phyloP scores from a whole-genome alignment of 2,797 vertebrate species.

The Melanotaenia nigrans region DNA sequence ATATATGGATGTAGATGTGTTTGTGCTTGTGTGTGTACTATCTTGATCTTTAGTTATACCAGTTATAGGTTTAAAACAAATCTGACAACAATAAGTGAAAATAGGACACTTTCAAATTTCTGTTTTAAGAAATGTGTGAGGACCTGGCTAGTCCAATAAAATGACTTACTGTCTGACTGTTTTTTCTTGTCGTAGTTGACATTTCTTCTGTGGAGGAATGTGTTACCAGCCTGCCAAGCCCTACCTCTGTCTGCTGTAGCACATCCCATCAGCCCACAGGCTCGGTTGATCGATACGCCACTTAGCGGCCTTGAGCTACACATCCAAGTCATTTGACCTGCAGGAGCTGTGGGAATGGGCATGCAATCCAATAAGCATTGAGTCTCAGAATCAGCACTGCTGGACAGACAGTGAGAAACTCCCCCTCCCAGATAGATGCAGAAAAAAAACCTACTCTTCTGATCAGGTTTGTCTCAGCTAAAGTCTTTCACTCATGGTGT shows the following conservation, averaged over 20 bases:
- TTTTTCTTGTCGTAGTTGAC: constrained; percentile 12
- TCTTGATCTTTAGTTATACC: constrained; percentile 27
- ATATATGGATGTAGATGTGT: not conserved
- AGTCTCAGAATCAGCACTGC: constrained; percentile 51
- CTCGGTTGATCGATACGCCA: constrained; percentile 69
- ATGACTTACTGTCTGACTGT: constrained; percentile 5
- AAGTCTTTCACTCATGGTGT: not conserved
- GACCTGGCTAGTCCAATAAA: constrained; percentile 9
- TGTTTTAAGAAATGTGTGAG: too few species aligned
- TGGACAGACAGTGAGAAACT: constrained; percentile 46
- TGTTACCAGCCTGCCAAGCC: constrained; percentile 25
- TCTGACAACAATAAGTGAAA: not conserved
- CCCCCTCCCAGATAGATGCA: constrained; percentile 16
- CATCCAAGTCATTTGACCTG: constrained; percentile 73
- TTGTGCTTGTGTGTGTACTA: not conserved
- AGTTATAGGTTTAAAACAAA: not conserved
- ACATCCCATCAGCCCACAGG: constrained; percentile 57
- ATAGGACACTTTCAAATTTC: too few species aligned
- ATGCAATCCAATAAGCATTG: constrained; percentile 74
- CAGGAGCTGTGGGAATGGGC: constrained; percentile 63
- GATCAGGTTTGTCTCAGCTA: constrained; percentile 10
- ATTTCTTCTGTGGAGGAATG: constrained; percentile 56
- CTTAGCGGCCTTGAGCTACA: constrained; percentile 67
- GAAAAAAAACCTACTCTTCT: constrained; percentile 11
- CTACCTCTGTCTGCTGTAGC: constrained; percentile 42